Conservation (phyloP, 2,113 vertebrate species). For the Heterocephalus glaber region DNA sequence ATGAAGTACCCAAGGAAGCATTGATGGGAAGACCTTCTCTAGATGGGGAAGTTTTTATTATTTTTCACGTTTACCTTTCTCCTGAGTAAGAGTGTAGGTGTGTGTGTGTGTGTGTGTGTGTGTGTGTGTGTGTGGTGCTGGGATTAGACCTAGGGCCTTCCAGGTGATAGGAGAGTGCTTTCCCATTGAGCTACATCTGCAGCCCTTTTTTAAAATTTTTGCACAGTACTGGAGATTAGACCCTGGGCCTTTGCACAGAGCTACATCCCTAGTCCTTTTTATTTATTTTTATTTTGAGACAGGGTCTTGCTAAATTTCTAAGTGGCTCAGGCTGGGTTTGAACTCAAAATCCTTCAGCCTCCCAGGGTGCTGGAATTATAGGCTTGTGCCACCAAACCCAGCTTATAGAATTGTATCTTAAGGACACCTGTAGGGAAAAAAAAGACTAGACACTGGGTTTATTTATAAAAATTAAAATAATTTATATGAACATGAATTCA, state of each 20-base stretch:
- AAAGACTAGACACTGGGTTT: neutral
- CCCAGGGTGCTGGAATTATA: neutral
- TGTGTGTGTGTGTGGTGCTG: neutral
- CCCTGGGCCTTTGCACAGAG: neutral
- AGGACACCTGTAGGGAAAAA: neutral
- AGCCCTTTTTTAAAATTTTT: neutral
- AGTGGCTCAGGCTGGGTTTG: neutral
- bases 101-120: neutral
- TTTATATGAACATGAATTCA: neutral
- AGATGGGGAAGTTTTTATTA: neutral
- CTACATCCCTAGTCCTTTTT: neutral
- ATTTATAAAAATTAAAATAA: conserved; percentile 41
- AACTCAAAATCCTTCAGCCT: neutral
- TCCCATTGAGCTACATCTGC: neutral
- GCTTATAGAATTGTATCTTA: neutral
- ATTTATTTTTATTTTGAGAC: neutral
- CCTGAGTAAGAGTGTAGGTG: neutral
- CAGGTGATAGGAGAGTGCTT: neutral
- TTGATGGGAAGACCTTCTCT: neutral
- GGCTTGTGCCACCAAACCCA: neutral
- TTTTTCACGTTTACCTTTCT: neutral
- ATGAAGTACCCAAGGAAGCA: neutral
- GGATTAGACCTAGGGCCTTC: neutral
- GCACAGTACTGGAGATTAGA: neutral
- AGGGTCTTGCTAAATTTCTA: neutral